Percentiles rank a stretch among this genome's conserved stretches.
phyloP scores from a whole-genome alignment of 2,888 invertebrate genomes.

The Synanthedon vespiformis region DNA sequence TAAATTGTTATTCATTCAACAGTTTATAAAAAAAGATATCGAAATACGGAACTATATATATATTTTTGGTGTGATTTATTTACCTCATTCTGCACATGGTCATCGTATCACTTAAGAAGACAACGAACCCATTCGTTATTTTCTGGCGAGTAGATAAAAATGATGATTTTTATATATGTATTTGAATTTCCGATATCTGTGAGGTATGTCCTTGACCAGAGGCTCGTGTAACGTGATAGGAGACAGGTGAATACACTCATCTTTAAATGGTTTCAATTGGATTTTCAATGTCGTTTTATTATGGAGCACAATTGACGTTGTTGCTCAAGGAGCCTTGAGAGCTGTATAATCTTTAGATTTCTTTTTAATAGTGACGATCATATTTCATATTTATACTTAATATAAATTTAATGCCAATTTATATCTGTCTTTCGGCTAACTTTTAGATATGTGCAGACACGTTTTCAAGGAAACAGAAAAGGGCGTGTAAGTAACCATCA shows the following conservation, averaged over 20 bases:
- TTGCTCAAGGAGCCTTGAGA: not conserved
- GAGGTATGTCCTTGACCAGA: slow-evolving; percentile 32
- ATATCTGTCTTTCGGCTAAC: too few species aligned
- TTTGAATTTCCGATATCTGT: slow-evolving; percentile 29
- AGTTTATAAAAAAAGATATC: too few species aligned
- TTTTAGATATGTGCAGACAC: too few species aligned
- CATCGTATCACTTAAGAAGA: slow-evolving; percentile 5
- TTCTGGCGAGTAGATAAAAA: slow-evolving; percentile 21
- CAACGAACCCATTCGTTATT: slow-evolving; percentile 23
- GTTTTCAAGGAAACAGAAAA: too few species aligned
- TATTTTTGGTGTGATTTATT: too few species aligned
- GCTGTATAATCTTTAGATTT: not conserved
- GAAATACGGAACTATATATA: too few species aligned
- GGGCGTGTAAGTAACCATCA: too few species aligned
- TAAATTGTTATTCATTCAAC: too few species aligned
- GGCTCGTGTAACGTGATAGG: slow-evolving; percentile 16
- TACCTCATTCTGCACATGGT: too few species aligned
- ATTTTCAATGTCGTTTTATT: not conserved
- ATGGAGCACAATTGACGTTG: not conserved
- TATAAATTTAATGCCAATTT: too few species aligned
- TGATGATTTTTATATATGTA: slow-evolving; percentile 24
- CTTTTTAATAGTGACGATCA: too few species aligned
- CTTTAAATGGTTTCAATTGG: slow-evolving; percentile 3
- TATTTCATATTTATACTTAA: too few species aligned
- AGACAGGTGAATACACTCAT: slow-evolving; percentile 14